Conservation (phyloP, 30 jellyfish, hydroid and myxozoan genomes). For the Calvadosia cruxmelitensis region DNA sequence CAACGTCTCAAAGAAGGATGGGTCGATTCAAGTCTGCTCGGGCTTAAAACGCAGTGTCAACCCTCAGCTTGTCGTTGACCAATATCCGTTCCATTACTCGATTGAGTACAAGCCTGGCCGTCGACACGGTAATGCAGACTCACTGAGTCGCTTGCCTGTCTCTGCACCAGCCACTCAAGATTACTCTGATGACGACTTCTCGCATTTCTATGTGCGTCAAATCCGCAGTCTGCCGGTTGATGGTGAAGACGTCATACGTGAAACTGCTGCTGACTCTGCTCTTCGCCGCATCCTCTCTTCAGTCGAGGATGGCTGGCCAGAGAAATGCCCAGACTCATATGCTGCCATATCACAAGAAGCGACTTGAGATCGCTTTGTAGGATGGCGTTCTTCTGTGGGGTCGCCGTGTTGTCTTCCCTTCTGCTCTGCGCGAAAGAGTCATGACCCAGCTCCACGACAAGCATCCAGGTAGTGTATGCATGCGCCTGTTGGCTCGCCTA, state of each 20-base stretch:
- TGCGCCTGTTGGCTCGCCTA: constrained; percentile 12
- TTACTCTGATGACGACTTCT: not conserved
- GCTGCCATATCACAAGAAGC: not conserved
- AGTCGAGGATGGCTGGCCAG: constrained; percentile 5
- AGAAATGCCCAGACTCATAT: not conserved
- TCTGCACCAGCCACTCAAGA: not conserved
- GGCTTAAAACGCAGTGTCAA: too few species aligned
- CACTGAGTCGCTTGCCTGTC: constrained; percentile 13
- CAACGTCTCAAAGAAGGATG: too few species aligned
- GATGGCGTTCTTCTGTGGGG: constrained; percentile 4
- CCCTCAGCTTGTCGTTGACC: constrained; percentile 23
- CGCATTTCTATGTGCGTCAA: not conserved
- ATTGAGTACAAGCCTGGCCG: not conserved
- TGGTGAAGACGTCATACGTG: not conserved
- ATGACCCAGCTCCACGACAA: constrained; percentile 6
- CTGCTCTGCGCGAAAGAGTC: not conserved
- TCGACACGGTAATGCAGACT: constrained; percentile 16
- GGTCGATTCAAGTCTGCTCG: too few species aligned
- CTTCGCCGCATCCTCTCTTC: not conserved
- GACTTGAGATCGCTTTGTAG: not conserved
- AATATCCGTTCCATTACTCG: constrained; percentile 10
- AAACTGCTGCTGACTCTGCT: not conserved
- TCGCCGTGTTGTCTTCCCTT: not conserved
- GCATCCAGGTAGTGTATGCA: constrained; percentile 22
- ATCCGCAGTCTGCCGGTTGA: not conserved